Evolutionary conservation across 2,888 invertebrate genomes (phyloP).

Genomic region (Oscheius onirici): DNA sequence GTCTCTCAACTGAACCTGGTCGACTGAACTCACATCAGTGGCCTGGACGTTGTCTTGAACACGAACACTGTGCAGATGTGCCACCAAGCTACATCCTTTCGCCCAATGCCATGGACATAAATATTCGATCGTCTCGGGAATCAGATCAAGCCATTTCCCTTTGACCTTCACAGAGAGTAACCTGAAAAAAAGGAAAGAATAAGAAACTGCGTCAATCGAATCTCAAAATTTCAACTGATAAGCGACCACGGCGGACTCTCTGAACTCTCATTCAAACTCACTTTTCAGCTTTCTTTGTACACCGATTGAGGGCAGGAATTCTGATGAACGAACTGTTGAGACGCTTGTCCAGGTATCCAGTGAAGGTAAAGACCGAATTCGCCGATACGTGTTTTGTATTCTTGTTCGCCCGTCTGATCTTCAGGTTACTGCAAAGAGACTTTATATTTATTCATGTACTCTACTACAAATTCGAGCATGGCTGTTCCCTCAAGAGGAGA

Average conservation of each 20-base stretch:
- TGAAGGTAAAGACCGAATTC: conserved; percentile 6
- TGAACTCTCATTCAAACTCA: neutral
- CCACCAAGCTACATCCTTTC: conserved; percentile 4
- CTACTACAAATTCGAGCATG: neutral
- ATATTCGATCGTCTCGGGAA: neutral
- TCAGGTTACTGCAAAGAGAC: neutral
- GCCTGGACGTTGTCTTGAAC: neutral
- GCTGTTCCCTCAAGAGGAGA: conserved; percentile 13
- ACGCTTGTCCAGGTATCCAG: conserved; percentile 1
- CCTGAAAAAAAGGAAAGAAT: neutral
- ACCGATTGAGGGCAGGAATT: neutral
- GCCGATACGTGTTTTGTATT: neutral
- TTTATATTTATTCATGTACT: neutral
- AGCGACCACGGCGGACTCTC: neutral
- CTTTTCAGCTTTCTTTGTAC: neutral
- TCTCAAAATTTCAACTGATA: neutral
- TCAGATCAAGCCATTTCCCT: neutral
- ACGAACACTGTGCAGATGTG: neutral
- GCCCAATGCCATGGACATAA: conserved; percentile 16
- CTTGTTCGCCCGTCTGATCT: too few species aligned
- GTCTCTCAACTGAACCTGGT: neutral
- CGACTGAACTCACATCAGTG: neutral
- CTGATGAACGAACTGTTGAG: neutral
- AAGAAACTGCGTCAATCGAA: neutral
- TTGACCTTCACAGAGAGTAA: neutral